Evolutionary conservation across 2,888 invertebrate species (phyloP).

Genomic region (Drosophila formosana): DNA sequence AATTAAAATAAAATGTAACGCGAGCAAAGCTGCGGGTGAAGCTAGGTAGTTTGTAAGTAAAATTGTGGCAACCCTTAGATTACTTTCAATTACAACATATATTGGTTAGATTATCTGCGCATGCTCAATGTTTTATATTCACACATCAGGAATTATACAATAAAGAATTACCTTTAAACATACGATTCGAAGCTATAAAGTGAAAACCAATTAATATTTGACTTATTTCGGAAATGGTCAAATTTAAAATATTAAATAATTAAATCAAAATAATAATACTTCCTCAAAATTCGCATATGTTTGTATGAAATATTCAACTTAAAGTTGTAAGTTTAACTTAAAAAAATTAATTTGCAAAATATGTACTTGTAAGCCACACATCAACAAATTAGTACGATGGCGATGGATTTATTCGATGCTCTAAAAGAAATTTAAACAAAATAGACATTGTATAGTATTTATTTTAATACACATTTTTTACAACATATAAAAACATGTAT

Average conservation of each 20-base stretch:
- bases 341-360: slow-evolving; percentile 1
- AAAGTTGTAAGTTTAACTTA: slow-evolving; percentile 16
- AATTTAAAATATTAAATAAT: neutral
- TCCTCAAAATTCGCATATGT: neutral
- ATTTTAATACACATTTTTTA: too few species aligned
- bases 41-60: neutral
- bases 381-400: slow-evolving; percentile 1
- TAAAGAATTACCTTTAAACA: slow-evolving; percentile 65
- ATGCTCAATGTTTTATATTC: slow-evolving; percentile 24
- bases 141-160: slow-evolving; percentile 68
- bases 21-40: too few species aligned
- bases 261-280: neutral
- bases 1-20: too few species aligned
- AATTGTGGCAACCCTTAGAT: slow-evolving; percentile 24
- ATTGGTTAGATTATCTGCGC: slow-evolving; percentile 31
- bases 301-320: neutral
- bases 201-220: slow-evolving; percentile 3
- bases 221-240: slow-evolving; percentile 6
- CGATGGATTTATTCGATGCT: too few species aligned
- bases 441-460: too few species aligned
- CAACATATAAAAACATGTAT: too few species aligned
- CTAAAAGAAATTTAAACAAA: too few species aligned
- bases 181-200: slow-evolving; percentile 13
- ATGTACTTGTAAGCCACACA: neutral
- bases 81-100: slow-evolving; percentile 15